These are phyloP conservation scores for Microctonus hyperodae DNA, from an alignment of 2,888 invertebrate species.

Conservation along the genomic window DNA sequence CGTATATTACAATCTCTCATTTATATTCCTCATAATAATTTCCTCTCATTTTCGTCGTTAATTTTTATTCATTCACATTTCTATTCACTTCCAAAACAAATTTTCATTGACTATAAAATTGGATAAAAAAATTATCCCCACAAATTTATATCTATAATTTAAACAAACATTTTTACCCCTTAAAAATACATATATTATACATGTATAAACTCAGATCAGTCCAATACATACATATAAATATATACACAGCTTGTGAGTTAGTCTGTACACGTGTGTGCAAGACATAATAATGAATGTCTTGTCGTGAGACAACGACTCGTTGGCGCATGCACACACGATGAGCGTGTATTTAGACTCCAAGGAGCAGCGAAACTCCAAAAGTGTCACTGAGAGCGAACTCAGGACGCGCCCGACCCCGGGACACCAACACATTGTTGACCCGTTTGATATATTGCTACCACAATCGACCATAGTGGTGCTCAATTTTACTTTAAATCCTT, in stretches of 20 bases:
- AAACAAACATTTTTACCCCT: no score
- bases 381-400: constrained; percentile 59
- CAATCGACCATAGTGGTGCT: constrained; percentile 52
- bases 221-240: background rate
- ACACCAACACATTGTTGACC: constrained; percentile 60
- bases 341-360: constrained; percentile 43
- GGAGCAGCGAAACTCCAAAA: constrained; percentile 58
- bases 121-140: no score
- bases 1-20: no score
- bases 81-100: no score
- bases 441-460: constrained; percentile 56
- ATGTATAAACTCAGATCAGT: background rate
- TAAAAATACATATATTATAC: no score
- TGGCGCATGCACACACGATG: background rate
- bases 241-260: background rate
- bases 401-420: constrained; percentile 46
- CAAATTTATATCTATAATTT: no score
- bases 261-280: constrained; percentile 28
- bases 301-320: constrained; percentile 38
- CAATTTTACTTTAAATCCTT: constrained; percentile 38
- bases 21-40: no score
- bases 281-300: constrained; percentile 53
- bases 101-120: no score
- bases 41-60: no score
- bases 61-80: no score